A percentile compares a stretch with the other conserved stretches of the same genome.
These are phyloP conservation scores for Cyclargus thomasi DNA, from an alignment of 1,140 invertebrate genomes.

Conservation along the genomic window DNA sequence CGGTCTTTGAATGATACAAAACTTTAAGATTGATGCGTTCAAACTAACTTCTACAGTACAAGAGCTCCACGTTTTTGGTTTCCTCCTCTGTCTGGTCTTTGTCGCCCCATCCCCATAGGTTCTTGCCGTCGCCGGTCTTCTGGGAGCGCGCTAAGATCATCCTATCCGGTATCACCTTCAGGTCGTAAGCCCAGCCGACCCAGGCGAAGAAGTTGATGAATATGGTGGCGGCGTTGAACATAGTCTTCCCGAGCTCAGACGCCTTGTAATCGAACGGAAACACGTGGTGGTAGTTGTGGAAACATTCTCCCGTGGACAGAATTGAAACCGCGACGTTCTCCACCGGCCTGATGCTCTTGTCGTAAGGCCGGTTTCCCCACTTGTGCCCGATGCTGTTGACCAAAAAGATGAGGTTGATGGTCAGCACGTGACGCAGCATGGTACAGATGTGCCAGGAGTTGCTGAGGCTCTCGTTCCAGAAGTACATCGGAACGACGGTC, in stretches of 20 bases:
- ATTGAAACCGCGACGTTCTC: constrained; percentile 19
- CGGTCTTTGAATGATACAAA: no score
- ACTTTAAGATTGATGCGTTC: no score
- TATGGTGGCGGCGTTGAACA: constrained; percentile 20
- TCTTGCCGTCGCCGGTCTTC: constrained; percentile 22
- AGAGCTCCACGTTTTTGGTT: background rate
- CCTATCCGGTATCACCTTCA: constrained; percentile 19
- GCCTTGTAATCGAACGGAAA: constrained; percentile 28
- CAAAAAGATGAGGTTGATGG: constrained; percentile 18
- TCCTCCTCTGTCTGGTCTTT: constrained; percentile 15
- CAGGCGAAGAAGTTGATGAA: constrained; percentile 26
- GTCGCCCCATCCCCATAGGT: constrained; percentile 21
- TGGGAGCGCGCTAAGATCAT: constrained; percentile 15
- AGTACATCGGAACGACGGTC: constrained; percentile 21
- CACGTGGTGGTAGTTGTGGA: constrained; percentile 30
- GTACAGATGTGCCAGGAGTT: constrained; percentile 22
- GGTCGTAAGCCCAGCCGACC: constrained; percentile 27
- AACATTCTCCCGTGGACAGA: constrained; percentile 20
- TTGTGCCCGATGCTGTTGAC: constrained; percentile 25
- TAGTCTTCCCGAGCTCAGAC: constrained; percentile 23
- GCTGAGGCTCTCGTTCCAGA: constrained; percentile 21
- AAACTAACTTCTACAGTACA: constrained; percentile 3
- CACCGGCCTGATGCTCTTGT: constrained; percentile 19
- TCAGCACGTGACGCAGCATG: constrained; percentile 16
- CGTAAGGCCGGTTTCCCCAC: constrained; percentile 22